Conservation (phyloP, 2,113 vertebrate species). For the Ameiurus melas region DNA sequence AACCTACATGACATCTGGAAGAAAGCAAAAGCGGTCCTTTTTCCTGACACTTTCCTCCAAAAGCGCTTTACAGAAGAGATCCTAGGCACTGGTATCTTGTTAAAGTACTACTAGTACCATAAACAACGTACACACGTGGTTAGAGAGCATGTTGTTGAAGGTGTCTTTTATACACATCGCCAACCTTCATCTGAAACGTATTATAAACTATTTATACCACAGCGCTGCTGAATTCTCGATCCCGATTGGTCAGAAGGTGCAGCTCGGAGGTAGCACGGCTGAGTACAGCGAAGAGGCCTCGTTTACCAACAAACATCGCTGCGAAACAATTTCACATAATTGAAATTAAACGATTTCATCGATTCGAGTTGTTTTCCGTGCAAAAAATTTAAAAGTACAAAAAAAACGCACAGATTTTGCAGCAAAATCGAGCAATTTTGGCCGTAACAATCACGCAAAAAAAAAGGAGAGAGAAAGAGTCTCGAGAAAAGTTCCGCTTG, state of each 20-base stretch:
- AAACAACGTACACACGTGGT: not conserved
- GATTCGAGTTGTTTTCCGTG: no score
- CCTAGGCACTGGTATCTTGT: not conserved
- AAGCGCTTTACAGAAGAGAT: not conserved
- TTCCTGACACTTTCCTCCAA: no score
- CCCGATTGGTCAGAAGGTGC: not conserved
- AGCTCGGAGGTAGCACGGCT: not conserved
- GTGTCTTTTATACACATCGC: not conserved
- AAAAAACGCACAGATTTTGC: no score
- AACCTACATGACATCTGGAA: not conserved
- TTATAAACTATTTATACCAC: not conserved
- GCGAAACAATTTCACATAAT: no score
- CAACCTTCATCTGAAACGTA: not conserved
- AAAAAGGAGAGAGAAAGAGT: no score
- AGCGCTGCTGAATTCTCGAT: not conserved
- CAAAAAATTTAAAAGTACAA: no score
- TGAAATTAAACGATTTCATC: no score
- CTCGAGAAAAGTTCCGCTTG: not conserved
- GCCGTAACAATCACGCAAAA: no score
- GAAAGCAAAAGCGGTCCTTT: not conserved
- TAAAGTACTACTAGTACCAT: not conserved
- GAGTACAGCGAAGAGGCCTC: no score
- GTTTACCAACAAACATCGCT: no score
- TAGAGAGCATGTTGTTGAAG: not conserved
- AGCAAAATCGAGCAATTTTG: no score